A percentile compares a stretch with the other conserved stretches of the same genome.
These are phyloP conservation scores for Ischnus inquisitorius DNA, from an alignment of 2,888 invertebrate species.

Conservation along the genomic window DNA sequence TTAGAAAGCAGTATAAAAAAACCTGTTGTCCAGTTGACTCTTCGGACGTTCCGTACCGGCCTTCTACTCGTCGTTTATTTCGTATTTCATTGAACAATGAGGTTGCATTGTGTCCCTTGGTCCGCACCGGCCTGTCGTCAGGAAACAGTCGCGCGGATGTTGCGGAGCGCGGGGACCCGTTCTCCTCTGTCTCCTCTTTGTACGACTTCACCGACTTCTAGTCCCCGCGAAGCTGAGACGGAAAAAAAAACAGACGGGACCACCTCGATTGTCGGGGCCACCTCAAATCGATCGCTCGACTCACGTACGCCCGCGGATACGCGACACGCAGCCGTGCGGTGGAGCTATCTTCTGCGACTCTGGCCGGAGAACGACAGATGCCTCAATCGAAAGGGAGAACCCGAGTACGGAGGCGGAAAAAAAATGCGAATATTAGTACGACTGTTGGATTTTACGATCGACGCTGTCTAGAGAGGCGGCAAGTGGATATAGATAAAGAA, in stretches of 20 bases:
- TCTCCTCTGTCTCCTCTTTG: background rate
- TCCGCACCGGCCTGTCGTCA: background rate
- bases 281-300: conserved; percentile 35
- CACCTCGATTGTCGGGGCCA: conserved; percentile 42
- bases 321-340: conserved; percentile 26
- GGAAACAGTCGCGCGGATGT: background rate
- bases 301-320: conserved; percentile 4
- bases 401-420: background rate
- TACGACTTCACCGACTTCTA: background rate
- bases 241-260: background rate
- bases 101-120: conserved; percentile 9
- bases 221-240: background rate
- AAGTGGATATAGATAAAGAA: conserved; percentile 14
- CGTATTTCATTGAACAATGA: conserved; percentile 17
- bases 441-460: background rate
- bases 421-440: background rate
- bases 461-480: background rate
- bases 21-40: background rate
- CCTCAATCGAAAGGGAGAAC: background rate
- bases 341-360: background rate
- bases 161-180: background rate
- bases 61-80: background rate
- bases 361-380: background rate
- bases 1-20: background rate
- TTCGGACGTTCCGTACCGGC: background rate